These are phyloP conservation scores for Agapornis canus DNA, from an alignment of 2,797 vertebrate genomes.

Conservation along the genomic window DNA sequence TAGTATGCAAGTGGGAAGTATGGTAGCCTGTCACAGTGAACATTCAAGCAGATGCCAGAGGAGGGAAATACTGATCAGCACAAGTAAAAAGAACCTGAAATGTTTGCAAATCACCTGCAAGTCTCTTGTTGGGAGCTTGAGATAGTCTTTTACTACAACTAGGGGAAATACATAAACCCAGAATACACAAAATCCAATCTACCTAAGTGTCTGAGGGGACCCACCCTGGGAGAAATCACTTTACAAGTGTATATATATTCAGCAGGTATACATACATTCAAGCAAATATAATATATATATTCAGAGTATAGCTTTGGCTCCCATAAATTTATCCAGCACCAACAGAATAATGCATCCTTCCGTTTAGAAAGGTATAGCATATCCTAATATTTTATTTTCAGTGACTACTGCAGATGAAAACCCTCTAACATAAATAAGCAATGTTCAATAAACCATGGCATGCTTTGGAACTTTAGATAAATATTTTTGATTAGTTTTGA, in stretches of 20 bases:
- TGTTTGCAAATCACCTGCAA: neutral
- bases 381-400: neutral
- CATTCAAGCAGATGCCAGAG: neutral
- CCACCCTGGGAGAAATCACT: neutral
- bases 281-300: neutral
- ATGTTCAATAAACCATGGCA: neutral
- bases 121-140: neutral
- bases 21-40: neutral
- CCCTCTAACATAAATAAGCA: neutral
- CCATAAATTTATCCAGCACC: neutral
- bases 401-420: neutral
- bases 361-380: neutral
- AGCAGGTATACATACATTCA: neutral
- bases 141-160: neutral
- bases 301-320: neutral
- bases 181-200: neutral
- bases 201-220: neutral
- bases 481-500: neutral
- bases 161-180: neutral
- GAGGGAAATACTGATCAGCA: neutral
- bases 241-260: neutral
- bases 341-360: neutral
- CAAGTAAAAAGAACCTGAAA: neutral
- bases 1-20: neutral
- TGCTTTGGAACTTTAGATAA: neutral